A percentile compares a stretch with the other conserved stretches of the same genome.
Evolutionary conservation across 2,113 vertebrate genomes (phyloP).

Genomic region (Callocephalon fimbriatum): DNA sequence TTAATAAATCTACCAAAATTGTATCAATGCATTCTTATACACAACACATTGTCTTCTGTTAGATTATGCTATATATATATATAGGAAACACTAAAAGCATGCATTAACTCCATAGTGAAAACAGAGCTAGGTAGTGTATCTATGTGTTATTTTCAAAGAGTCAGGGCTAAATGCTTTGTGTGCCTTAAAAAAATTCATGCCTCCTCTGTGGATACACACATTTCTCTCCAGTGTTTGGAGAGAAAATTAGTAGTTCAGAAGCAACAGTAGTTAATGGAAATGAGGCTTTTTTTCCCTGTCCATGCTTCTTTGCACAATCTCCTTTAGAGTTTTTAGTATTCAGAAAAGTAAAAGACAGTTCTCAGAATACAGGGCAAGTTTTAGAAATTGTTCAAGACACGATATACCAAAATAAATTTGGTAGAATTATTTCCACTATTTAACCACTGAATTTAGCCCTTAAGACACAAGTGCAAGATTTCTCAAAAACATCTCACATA

Average conservation of each 20-base stretch:
- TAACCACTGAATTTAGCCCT: not conserved
- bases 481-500: not conserved
- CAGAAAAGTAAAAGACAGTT: not conserved
- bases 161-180: not conserved
- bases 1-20: not conserved
- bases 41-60: not conserved
- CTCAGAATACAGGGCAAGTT: not conserved
- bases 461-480: not conserved
- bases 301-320: not conserved
- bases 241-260: not conserved
- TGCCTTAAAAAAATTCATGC: not conserved
- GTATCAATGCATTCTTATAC: not conserved
- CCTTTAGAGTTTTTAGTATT: not conserved
- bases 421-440: not conserved
- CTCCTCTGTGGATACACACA: not conserved
- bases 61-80: too few species aligned
- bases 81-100: not conserved
- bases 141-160: not conserved
- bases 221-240: not conserved
- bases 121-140: not conserved
- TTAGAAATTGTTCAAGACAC: not conserved
- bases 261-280: not conserved
- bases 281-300: not conserved
- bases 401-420: not conserved
- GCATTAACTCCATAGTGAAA: not conserved